Conservation (phyloP, 2,888 invertebrate genomes). For the Anoplius nigerrimus region DNA sequence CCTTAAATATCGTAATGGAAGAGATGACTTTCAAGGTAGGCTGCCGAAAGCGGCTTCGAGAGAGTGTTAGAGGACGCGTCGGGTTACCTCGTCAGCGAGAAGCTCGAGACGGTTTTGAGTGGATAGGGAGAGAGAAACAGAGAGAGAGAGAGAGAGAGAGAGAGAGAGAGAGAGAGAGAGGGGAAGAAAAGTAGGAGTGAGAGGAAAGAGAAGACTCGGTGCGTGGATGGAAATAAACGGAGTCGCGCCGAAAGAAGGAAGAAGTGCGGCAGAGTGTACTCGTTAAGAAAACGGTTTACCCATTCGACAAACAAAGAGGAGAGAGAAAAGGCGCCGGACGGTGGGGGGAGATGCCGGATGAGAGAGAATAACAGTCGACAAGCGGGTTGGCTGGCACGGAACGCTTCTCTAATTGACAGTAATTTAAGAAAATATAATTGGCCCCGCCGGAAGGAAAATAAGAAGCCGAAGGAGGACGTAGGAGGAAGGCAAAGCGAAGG, state of each 20-base stretch:
- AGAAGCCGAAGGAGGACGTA: constrained; percentile 13
- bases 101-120: not conserved
- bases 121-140: too few species aligned
- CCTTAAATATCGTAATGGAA: constrained; percentile 62
- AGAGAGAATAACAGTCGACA: too few species aligned
- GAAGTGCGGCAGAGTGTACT: constrained; percentile 1
- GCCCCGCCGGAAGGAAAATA: not conserved
- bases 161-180: not conserved
- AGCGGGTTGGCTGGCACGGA: not conserved
- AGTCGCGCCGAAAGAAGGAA: not conserved
- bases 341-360: too few species aligned
- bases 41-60: constrained; percentile 14
- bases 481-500: not conserved
- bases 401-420: constrained; percentile 25
- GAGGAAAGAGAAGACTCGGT: not conserved
- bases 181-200: constrained; percentile 3
- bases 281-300: not conserved
- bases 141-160: not conserved
- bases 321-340: not conserved
- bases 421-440: constrained; percentile 39
- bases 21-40: constrained; percentile 69
- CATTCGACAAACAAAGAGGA: not conserved
- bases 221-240: not conserved
- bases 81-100: too few species aligned
- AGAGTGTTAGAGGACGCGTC: not conserved